Evolutionary conservation across 1,140 invertebrate species (phyloP), one percentile per base, ranked within the genome.

Genomic region (Branchinecta lynchi): DNA sequence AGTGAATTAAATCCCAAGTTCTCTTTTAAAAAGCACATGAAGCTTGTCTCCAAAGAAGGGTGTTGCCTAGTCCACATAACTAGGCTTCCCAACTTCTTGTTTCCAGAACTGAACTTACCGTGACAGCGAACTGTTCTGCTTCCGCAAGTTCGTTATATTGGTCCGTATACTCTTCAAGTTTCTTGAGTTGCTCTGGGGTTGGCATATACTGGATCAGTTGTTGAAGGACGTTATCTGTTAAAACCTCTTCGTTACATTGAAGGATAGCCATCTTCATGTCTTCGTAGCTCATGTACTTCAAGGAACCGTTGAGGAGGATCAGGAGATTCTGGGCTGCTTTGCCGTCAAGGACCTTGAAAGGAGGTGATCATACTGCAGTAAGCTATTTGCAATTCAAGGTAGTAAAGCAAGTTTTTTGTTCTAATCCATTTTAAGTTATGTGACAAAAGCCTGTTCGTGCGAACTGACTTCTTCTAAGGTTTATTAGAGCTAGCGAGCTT

Each of bases 271-370:
- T 82, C 75, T 89, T 88, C 8, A 98, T 89, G 75, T 94, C 89
- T 17, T 89, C 84, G 74, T 93, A 90, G 0, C 86, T 84, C 78
- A 95, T 84, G 74, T 93, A 90, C 78, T 97, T 97, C 17, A 97
- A 81, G 0, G 90, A 89, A 6, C 93, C 90, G 43, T 87, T 87
- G 0, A 97, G 79, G 7, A 97, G 80, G 75, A 98, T 98, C 12
- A 87, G 87, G n/a, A 98, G 84, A 81, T 96, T 98, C 81, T 98
- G 94, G 0, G 93, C 94, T 0, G 90, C 83, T 81, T 97, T 98
- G 7, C 84, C 82, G 79, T 98, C 94, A 7, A 98, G 78, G 6
- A 97, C 92, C 65, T 75, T 68, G 20, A 60, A 7, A 20, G 21
- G 20, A 69, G 21, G n/a, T 12, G 43, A 17, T n/a, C 12, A 17